A percentile compares a stretch with the other conserved stretches of the same genome.
Conservation (phyloP, 2,797 vertebrate genomes). For the Thunnus albacares region DNA sequence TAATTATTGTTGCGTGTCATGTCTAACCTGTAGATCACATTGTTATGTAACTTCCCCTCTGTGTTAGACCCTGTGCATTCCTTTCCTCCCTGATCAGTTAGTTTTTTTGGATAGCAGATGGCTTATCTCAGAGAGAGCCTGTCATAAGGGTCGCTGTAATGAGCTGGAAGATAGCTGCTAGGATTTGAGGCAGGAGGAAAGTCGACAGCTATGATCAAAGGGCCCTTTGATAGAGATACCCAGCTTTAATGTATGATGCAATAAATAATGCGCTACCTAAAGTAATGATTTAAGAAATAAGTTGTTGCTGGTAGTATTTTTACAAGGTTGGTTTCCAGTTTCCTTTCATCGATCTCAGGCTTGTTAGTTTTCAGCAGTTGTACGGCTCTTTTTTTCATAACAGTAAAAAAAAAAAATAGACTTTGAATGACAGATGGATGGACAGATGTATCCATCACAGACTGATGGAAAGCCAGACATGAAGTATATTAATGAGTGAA, state of each 20-base stretch:
- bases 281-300: conserved; percentile 43
- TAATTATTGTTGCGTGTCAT: conserved; percentile 32
- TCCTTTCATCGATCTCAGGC: background rate
- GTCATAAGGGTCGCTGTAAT: conserved; percentile 64
- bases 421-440: conserved; percentile 1
- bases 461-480: background rate
- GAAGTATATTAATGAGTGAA: background rate
- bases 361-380: conserved; percentile 5
- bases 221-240: conserved; percentile 61
- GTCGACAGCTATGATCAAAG: conserved; percentile 65
- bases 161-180: conserved; percentile 64
- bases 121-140: conserved; percentile 55
- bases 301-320: conserved; percentile 16
- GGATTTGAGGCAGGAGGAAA: conserved; percentile 57
- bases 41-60: conserved; percentile 32
- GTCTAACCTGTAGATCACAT: conserved; percentile 32
- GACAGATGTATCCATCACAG: background rate
- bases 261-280: conserved; percentile 33
- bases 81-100: conserved; percentile 36
- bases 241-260: conserved; percentile 57
- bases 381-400: background rate
- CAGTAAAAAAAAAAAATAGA: background rate
- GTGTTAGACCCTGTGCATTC: conserved; percentile 46
- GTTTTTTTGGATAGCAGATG: conserved; percentile 60
- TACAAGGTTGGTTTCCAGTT: conserved; percentile 14